Evolutionary conservation across 2,113 vertebrate genomes (phyloP).

Genomic region (Callithrix jacchus): DNA sequence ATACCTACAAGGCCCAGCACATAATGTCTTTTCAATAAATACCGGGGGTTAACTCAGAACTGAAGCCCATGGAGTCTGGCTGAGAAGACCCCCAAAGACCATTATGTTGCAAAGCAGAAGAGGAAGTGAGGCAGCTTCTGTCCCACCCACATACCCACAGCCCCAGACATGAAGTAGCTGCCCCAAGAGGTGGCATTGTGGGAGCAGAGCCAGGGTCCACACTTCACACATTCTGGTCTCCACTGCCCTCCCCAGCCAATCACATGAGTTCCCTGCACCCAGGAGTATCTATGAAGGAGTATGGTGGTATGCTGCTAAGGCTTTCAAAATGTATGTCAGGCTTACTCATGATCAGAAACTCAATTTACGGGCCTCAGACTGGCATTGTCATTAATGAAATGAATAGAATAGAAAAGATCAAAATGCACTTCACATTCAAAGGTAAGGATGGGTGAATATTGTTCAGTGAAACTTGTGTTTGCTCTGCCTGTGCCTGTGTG

Average conservation of each 20-base stretch:
- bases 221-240: background rate
- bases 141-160: no score
- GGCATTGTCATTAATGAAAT: background rate
- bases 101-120: background rate
- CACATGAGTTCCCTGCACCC: background rate
- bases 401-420: background rate
- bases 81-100: background rate
- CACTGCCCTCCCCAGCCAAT: background rate
- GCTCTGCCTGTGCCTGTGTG: no score
- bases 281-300: background rate
- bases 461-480: background rate
- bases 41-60: background rate
- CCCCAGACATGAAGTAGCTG: background rate
- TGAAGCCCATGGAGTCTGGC: fast-evolving
- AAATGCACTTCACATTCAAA: conserved; percentile 10
- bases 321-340: background rate
- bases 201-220: background rate
- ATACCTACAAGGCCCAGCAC: fast-evolving
- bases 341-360: background rate
- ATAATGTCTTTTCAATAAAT: background rate
- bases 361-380: background rate
- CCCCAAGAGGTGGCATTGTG: background rate
- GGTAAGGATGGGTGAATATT: background rate
- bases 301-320: background rate
- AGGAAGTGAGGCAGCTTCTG: background rate